phyloP scores from a whole-genome alignment of 2,888 invertebrate species.

The Cosmia pyralina region DNA sequence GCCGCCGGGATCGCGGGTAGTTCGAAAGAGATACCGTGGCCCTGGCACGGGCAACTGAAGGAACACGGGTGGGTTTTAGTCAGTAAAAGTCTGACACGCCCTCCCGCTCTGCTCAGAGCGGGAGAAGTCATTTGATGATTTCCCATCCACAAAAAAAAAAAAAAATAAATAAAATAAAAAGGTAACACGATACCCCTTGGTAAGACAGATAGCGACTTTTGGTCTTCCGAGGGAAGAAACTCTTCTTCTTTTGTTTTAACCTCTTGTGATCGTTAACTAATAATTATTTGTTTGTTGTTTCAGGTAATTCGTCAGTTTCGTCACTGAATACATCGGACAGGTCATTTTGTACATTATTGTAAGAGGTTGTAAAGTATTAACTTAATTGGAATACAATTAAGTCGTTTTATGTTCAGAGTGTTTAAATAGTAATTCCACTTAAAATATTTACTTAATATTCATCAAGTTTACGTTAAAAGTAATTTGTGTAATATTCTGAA shows the following conservation, averaged over 20 bases:
- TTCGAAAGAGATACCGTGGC: no score
- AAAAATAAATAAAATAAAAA: no score
- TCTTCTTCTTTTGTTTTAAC: neutral
- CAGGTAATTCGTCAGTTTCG: conserved; percentile 48
- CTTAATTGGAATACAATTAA: conserved; percentile 50
- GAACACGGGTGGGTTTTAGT: no score
- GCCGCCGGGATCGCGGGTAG: no score
- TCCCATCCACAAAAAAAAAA: no score
- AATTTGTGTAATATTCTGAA: conserved; percentile 31
- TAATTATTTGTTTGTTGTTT: conserved; percentile 42
- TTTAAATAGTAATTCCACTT: conserved; percentile 42
- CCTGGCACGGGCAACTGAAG: no score
- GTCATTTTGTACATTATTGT: conserved; percentile 17
- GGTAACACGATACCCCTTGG: neutral
- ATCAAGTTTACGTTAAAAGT: conserved; percentile 23
- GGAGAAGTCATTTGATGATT: no score
- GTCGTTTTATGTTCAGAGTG: conserved; percentile 37
- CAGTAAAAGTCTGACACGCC: no score
- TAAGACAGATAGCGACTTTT: neutral
- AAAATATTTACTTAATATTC: conserved; percentile 40
- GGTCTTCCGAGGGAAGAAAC: neutral
- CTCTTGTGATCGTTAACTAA: neutral
- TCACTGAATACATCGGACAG: neutral
- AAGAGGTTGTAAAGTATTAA: conserved; percentile 36
- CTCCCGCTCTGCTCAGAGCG: no score